phyloP scores from a whole-genome alignment of 2,113 vertebrate species.

The Acrocephalus arundinaceus region DNA sequence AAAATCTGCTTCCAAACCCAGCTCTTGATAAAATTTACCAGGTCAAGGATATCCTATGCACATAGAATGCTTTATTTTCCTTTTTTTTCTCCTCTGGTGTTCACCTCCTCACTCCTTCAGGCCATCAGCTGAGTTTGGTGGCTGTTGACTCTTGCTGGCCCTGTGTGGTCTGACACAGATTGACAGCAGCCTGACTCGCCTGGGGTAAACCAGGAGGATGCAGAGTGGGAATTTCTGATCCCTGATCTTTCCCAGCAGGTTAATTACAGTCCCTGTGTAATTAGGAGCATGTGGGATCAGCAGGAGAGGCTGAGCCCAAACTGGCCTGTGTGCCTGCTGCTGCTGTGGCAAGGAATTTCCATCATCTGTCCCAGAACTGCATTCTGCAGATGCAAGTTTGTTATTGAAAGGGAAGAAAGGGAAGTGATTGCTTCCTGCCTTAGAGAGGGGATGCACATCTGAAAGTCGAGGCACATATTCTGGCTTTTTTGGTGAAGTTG shows the following conservation, averaged over 20 bases:
- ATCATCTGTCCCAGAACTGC: background rate
- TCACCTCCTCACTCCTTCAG: background rate
- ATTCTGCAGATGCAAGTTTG: background rate
- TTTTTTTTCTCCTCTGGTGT: background rate
- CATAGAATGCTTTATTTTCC: background rate
- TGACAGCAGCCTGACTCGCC: background rate
- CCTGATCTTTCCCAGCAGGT: background rate
- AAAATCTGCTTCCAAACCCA: background rate
- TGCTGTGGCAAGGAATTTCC: background rate
- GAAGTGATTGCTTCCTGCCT: constrained; percentile 31
- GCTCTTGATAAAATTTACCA: background rate
- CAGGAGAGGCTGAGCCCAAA: background rate
- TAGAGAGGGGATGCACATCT: background rate
- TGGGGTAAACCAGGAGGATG: background rate
- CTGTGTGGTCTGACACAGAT: background rate
- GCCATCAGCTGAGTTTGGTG: background rate
- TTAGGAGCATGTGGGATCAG: background rate
- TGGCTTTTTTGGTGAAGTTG: background rate
- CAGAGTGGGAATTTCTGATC: background rate
- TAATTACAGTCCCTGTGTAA: background rate
- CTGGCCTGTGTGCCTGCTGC: background rate
- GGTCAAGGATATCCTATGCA: background rate
- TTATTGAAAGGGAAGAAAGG: background rate
- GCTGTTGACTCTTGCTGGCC: background rate
- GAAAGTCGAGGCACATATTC: background rate